phyloP scores from a whole-genome alignment of 2,797 vertebrate species.

The Caiman crocodilus region DNA sequence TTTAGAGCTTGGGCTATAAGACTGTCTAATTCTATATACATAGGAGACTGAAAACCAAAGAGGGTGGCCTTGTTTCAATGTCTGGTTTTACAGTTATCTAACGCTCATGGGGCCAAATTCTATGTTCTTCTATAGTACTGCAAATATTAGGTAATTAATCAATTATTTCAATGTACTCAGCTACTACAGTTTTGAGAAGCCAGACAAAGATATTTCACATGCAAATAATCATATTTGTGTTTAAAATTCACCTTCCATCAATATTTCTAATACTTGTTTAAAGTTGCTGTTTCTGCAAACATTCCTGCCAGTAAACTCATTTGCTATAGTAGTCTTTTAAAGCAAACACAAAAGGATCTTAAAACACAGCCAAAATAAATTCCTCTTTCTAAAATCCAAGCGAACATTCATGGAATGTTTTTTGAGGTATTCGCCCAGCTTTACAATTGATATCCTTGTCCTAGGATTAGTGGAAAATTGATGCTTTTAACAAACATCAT shows the following conservation, averaged over 20 bases:
- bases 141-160: not conserved
- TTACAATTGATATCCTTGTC: not conserved
- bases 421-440: slow-evolving; percentile 19
- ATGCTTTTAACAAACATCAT: not conserved
- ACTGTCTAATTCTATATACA: not conserved
- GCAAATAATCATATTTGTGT: not conserved
- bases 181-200: not conserved
- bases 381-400: not conserved
- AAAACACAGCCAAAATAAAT: not conserved
- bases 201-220: not conserved
- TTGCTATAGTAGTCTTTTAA: not conserved
- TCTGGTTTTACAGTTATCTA: not conserved
- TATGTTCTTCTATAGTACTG: not conserved
- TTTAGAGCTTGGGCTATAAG: not conserved
- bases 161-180: not conserved
- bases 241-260: not conserved
- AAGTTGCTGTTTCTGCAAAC: slow-evolving; percentile 4
- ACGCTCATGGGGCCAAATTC: not conserved
- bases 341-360: not conserved
- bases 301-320: slow-evolving; percentile 1
- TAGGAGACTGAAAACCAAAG: not conserved
- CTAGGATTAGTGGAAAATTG: slow-evolving; percentile 13
- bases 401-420: slow-evolving; percentile 2
- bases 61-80: not conserved
- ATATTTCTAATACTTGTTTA: not conserved